A percentile compares a stretch with the other conserved stretches of the same genome.
Evolutionary conservation across 1,140 invertebrate species (phyloP).

Genomic region (Ptiloglossa arizonensis): DNA sequence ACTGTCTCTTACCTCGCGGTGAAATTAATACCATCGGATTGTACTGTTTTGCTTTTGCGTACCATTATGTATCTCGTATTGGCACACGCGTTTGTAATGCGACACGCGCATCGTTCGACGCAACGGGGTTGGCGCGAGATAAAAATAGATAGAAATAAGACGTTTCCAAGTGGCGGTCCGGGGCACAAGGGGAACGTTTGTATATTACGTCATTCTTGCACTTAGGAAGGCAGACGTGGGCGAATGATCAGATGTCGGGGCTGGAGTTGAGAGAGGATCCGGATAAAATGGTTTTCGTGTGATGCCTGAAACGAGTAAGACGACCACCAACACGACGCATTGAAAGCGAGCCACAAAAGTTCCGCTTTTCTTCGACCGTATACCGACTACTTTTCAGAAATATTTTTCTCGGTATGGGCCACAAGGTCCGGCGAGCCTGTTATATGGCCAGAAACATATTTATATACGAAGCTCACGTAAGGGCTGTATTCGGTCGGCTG

Average conservation of each 20-base stretch:
- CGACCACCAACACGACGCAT: conserved; percentile 32
- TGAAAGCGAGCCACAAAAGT: conserved; percentile 47
- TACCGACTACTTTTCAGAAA: conserved; percentile 34
- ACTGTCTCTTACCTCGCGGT: not conserved
- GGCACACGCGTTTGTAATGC: not conserved
- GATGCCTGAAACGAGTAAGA: conserved; percentile 31
- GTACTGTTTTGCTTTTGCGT: not conserved
- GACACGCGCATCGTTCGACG: not conserved
- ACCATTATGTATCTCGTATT: not conserved
- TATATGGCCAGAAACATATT: not conserved
- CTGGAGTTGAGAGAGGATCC: conserved; percentile 22
- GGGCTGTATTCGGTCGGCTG: not conserved
- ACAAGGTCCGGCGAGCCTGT: not conserved
- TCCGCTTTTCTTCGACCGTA: conserved; percentile 25
- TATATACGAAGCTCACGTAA: not conserved
- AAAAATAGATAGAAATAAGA: not conserved
- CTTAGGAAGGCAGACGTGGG: conserved; percentile 24
- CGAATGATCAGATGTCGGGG: conserved; percentile 41
- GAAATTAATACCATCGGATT: no score
- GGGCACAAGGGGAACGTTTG: not conserved
- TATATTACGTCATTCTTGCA: conserved; percentile 42
- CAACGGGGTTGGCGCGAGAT: not conserved
- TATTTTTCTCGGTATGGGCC: conserved; percentile 30
- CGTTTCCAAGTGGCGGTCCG: not conserved
- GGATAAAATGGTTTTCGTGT: conserved; percentile 47